A percentile compares a stretch with the other conserved stretches of the same genome.
These are phyloP conservation scores for Ephialtes manifestator DNA, from an alignment of 2,888 invertebrate species.

Conservation along the genomic window DNA sequence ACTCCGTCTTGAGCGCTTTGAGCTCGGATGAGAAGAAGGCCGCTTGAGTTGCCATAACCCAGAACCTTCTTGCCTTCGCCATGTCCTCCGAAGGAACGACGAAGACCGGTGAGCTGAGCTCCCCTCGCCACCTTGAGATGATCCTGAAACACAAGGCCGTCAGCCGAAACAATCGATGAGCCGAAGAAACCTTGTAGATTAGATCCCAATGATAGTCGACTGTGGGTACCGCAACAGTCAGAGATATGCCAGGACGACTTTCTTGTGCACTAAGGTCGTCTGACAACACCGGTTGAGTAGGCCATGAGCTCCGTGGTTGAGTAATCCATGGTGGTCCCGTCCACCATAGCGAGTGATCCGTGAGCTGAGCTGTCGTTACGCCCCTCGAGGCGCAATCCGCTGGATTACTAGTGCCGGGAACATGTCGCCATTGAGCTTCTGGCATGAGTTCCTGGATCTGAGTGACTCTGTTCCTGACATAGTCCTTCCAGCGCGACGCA, in stretches of 20 bases:
- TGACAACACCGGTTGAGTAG: slow-evolving; percentile 1
- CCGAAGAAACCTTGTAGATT: slow-evolving; percentile 21
- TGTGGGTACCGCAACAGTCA: background rate
- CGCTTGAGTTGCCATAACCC: too few relatives aligned
- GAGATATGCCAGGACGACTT: background rate
- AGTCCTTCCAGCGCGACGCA: too few relatives aligned
- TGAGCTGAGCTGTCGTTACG: slow-evolving; percentile 15
- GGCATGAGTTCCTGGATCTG: slow-evolving; percentile 64
- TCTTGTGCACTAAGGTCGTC: background rate
- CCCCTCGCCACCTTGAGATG: too few relatives aligned
- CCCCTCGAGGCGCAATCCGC: slow-evolving; percentile 54
- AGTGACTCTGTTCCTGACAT: too few relatives aligned
- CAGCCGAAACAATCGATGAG: too few relatives aligned
- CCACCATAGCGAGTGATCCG: slow-evolving; percentile 36
- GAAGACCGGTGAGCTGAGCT: too few relatives aligned
- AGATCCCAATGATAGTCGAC: slow-evolving; percentile 16
- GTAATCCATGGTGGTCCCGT: slow-evolving; percentile 35
- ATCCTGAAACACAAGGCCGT: too few relatives aligned
- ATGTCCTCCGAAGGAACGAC: too few relatives aligned
- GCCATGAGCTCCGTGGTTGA: background rate
- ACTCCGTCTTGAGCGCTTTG: too few relatives aligned
- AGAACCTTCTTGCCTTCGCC: too few relatives aligned
- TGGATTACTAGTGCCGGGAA: slow-evolving; percentile 66
- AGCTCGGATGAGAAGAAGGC: too few relatives aligned
- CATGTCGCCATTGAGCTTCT: slow-evolving; percentile 46